A percentile compares a stretch with the other conserved stretches of the same genome.
Evolutionary conservation across 1,140 invertebrate species (phyloP).

Genomic region (Liolophura sinensis): DNA sequence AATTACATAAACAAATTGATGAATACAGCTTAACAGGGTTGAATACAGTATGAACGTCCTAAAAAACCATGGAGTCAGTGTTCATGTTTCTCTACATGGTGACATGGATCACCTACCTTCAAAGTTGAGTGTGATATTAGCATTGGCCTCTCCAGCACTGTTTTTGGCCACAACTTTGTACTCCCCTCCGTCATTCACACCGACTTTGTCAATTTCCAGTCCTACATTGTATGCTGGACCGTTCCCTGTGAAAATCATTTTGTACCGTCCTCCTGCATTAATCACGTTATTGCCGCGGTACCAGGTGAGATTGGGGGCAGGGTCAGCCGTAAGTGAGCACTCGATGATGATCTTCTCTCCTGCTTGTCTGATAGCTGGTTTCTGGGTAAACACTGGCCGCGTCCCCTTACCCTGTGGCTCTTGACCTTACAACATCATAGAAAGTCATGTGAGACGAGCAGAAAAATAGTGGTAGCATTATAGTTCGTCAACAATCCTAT

Average conservation of each 20-base stretch:
- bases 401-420: slow-evolving; percentile 64
- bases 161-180: slow-evolving; percentile 98
- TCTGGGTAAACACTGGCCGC: slow-evolving; percentile 94
- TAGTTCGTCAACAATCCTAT: no score
- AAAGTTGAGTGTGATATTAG: slow-evolving; percentile 98
- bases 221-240: slow-evolving; percentile 80
- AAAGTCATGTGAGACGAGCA: no score
- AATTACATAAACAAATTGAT: no score
- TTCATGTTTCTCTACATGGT: slow-evolving; percentile 1
- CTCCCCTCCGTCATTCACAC: slow-evolving; percentile 92
- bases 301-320: slow-evolving; percentile 89
- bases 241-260: slow-evolving; percentile 78
- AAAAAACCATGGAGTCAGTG: not conserved
- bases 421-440: not conserved
- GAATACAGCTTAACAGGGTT: no score
- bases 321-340: slow-evolving; percentile 93
- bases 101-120: slow-evolving; percentile 61
- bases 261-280: slow-evolving; percentile 89
- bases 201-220: slow-evolving; percentile 90
- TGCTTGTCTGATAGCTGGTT: slow-evolving; percentile 88
- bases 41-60: no score
- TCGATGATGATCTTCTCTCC: slow-evolving; percentile 90
- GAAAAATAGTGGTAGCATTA: no score
- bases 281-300: slow-evolving; percentile 88
- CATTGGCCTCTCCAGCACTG: slow-evolving; percentile 93